Evolutionary conservation across 2,888 invertebrate genomes (phyloP), one percentile per base, ranked within the genome.

Genomic region (Ormyrus pomaceus): DNA sequence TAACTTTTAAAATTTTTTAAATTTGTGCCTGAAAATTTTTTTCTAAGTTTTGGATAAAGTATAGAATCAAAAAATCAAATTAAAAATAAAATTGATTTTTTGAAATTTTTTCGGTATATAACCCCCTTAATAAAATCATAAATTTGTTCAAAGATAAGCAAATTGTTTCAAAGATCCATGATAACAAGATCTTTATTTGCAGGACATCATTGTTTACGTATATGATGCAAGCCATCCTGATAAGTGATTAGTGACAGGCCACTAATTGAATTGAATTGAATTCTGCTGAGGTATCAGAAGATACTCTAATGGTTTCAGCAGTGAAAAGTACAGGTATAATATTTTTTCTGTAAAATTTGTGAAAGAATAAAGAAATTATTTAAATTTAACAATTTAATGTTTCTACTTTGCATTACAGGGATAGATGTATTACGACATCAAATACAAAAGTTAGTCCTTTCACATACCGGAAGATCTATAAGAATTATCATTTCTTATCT

Each of bases 191-290:
- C 34, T 34, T 4, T 4, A 34, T 34, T 90, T 91, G 73, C 86
- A 96, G 95, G 95, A 97, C 91, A 90, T 96, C 0, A 93, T 97
- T 68, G 88, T 97, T 68, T 96, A 97, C 88, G 93, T 97, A 0
- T 93, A 94, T 86, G 97, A 97, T 89, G 88, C 94, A 0, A 95
- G 96, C 81, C 95, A 96, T 89, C 94, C 95, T 5, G 95, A 96
- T 87, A 91, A 92, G 13, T 13, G 13, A 13, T 13, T 13, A 13
- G 13, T 76, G 82, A 88, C 53, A 89, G 91, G 71, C 87, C 93
- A 46, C 86, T 92, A 3, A 92, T 96, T 72, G 93, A 94, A 84
- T n/a, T n/a, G n/a, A n/a, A n/a, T n/a, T n/a, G n/a, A 78, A 86
- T 11, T 82, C 81, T 61, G 76, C 76, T 56, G 82, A 79, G 45